These are phyloP conservation scores for Siphlonurus alternatus DNA, from an alignment of 2,888 invertebrate genomes.

Conservation along the genomic window DNA sequence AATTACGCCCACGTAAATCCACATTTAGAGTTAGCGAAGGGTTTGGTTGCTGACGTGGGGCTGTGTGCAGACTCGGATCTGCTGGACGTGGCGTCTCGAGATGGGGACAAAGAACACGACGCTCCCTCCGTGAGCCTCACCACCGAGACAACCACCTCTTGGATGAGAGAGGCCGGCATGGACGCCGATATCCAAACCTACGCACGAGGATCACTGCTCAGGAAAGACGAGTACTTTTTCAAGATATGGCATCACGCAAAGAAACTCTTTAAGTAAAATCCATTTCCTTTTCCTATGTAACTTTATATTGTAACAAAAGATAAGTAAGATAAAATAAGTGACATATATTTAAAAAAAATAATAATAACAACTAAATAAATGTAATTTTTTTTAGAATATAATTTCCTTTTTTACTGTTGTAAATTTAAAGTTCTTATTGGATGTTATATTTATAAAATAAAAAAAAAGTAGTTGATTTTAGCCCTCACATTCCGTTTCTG, in stretches of 20 bases:
- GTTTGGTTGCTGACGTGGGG: too few species aligned
- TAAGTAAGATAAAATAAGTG: background rate
- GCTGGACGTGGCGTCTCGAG: background rate
- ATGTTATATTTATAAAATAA: background rate
- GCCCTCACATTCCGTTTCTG: conserved; percentile 1
- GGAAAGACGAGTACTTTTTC: conserved; percentile 91
- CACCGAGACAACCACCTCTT: conserved; percentile 84
- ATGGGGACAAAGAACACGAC: conserved; percentile 35
- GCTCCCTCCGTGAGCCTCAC: conserved; percentile 60
- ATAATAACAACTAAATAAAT: too few species aligned
- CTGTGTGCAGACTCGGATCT: conserved; percentile 7
- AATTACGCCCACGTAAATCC: too few species aligned
- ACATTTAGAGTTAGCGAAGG: too few species aligned
- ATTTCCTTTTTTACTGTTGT: background rate
- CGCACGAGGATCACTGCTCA: conserved; percentile 65
- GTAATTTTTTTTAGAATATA: too few species aligned
- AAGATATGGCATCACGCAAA: conserved; percentile 79
- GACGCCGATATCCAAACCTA: conserved; percentile 85
- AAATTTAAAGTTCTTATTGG: background rate
- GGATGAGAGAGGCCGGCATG: conserved; percentile 86
- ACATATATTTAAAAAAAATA: background rate
- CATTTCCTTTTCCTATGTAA: background rate
- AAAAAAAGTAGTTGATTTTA: background rate
- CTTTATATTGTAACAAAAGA: too few species aligned
- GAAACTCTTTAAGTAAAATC: conserved; percentile 55